Evolutionary conservation across 2,113 vertebrate species (phyloP).

Genomic region (Cephalopterus ornatus): DNA sequence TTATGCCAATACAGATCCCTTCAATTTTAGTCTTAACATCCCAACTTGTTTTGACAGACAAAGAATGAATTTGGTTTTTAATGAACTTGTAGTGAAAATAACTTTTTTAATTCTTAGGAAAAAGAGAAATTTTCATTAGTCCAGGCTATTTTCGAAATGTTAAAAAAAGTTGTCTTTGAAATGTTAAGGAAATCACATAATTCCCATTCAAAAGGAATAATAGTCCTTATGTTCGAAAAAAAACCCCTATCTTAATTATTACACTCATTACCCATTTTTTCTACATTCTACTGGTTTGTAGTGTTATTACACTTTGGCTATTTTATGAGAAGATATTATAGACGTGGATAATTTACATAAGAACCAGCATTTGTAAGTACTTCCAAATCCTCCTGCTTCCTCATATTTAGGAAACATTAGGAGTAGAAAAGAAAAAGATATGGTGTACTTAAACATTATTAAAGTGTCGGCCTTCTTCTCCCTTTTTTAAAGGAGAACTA

Average conservation of each 20-base stretch:
- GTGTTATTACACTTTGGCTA: slow-evolving; percentile 37
- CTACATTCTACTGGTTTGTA: slow-evolving; percentile 21
- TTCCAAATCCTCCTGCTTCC: slow-evolving; percentile 66
- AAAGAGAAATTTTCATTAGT: neutral
- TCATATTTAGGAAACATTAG: slow-evolving; percentile 70
- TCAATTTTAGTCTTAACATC: neutral
- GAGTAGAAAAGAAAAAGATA: slow-evolving; percentile 70
- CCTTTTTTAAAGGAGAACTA: slow-evolving; percentile 60
- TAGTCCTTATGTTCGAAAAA: neutral
- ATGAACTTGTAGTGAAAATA: neutral
- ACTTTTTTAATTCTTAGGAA: neutral
- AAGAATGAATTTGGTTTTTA: neutral
- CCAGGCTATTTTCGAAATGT: neutral
- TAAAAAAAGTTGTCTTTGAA: slow-evolving; percentile 15
- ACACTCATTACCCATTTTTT: slow-evolving; percentile 7
- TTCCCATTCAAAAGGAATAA: slow-evolving; percentile 9
- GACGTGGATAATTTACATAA: slow-evolving; percentile 49
- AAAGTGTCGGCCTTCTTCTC: slow-evolving; percentile 59
- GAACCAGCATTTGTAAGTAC: slow-evolving; percentile 59
- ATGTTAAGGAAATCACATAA: neutral
- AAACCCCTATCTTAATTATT: neutral
- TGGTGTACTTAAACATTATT: slow-evolving; percentile 74
- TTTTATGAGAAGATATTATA: slow-evolving; percentile 50
- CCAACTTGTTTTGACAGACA: neutral
- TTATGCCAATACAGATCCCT: neutral